phyloP scores from a whole-genome alignment of 1,140 invertebrate species.

The Drosophila suzukii region DNA sequence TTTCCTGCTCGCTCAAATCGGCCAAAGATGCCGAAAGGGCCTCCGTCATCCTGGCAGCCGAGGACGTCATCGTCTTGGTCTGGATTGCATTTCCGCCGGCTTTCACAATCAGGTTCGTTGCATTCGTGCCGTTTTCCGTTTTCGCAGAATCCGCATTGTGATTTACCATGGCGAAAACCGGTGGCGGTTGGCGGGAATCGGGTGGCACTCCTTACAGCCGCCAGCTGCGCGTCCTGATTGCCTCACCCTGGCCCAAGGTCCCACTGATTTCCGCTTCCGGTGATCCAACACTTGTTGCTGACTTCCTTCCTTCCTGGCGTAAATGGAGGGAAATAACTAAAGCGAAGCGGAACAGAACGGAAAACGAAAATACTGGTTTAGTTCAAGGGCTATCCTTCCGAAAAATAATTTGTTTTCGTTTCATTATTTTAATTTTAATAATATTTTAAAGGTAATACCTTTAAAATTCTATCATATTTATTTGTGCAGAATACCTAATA shows the following conservation, averaged over 20 bases:
- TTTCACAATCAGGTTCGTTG: slow-evolving; percentile 62
- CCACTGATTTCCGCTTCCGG: not conserved
- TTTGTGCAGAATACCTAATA: too few relatives aligned
- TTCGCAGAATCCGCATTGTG: slow-evolving; percentile 71
- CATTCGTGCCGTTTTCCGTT: slow-evolving; percentile 75
- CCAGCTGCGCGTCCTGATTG: slow-evolving; percentile 65
- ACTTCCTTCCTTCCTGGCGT: slow-evolving; percentile 16
- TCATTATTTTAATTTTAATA: too few relatives aligned
- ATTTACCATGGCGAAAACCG: slow-evolving; percentile 61
- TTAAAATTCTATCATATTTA: too few relatives aligned
- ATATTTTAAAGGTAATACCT: too few relatives aligned
- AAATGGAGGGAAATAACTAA: slow-evolving; percentile 28
- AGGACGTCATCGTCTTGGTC: slow-evolving; percentile 47
- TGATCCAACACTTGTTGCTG: slow-evolving; percentile 59
- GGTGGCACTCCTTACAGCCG: slow-evolving; percentile 51
- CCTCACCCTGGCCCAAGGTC: slow-evolving; percentile 23
- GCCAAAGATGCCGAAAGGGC: slow-evolving; percentile 60
- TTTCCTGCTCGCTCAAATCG: slow-evolving; percentile 67
- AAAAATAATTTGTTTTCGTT: slow-evolving; percentile 11
- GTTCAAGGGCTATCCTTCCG: slow-evolving; percentile 14
- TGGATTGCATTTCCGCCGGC: slow-evolving; percentile 61
- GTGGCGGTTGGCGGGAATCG: not conserved
- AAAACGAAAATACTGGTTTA: slow-evolving; percentile 26
- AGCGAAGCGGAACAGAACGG: slow-evolving; percentile 2
- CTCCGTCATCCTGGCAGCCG: slow-evolving; percentile 48